Conservation (phyloP, 2,888 invertebrate species). For the Volucella inanis region DNA sequence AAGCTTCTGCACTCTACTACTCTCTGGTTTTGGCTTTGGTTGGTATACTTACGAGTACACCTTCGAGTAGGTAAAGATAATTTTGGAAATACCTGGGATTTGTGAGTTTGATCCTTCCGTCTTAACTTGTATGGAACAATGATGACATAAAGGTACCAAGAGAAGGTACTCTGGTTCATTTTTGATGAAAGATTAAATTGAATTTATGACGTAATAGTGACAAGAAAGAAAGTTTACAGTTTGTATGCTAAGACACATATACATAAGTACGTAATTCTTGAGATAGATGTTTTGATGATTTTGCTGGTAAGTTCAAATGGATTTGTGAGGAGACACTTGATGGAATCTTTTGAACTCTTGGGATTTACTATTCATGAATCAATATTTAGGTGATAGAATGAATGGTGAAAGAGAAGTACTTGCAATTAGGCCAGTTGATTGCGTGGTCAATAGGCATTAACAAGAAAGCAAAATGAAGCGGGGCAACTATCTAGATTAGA, state of each 20-base stretch:
- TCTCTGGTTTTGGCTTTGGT: not conserved
- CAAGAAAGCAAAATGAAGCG: too few species aligned
- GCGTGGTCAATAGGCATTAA: too few species aligned
- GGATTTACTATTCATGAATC: slow-evolving; percentile 6
- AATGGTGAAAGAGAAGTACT: not conserved
- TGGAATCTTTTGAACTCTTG: not conserved
- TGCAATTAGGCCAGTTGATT: too few species aligned
- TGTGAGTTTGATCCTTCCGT: slow-evolving; percentile 52
- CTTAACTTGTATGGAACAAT: slow-evolving; percentile 2
- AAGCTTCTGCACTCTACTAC: slow-evolving; percentile 43
- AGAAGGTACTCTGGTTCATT: slow-evolving; percentile 39
- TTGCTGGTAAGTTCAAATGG: not conserved
- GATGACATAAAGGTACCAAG: slow-evolving; percentile 13
- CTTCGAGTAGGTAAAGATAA: not conserved
- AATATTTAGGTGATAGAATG: not conserved
- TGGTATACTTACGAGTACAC: not conserved
- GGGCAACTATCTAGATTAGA: too few species aligned
- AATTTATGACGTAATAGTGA: slow-evolving; percentile 65
- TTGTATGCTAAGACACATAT: not conserved
- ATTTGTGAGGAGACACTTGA: slow-evolving; percentile 4
- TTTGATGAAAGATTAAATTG: slow-evolving; percentile 63
- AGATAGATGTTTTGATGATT: slow-evolving; percentile 13
- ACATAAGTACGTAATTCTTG: slow-evolving; percentile 2
- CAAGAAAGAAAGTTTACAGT: slow-evolving; percentile 16
- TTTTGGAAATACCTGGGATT: slow-evolving; percentile 51